A percentile compares a stretch with the other conserved stretches of the same genome.
These are phyloP conservation scores for Laterallus jamaicensis DNA, from an alignment of 2,113 vertebrate species.

Conservation along the genomic window DNA sequence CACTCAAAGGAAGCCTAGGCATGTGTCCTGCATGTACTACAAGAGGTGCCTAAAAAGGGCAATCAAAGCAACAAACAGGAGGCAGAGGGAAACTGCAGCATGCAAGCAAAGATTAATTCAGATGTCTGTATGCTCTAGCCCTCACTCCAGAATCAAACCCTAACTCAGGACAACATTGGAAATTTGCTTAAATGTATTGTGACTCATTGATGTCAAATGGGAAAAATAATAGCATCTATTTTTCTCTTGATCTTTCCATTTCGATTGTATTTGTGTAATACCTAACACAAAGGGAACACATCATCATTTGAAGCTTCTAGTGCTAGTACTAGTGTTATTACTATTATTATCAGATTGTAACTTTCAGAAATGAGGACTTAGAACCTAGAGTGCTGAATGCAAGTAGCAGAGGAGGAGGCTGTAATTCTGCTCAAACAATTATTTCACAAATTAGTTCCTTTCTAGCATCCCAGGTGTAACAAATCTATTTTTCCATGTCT, in stretches of 20 bases:
- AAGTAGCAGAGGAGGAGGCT: neutral
- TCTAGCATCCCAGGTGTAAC: neutral
- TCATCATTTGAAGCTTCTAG: neutral
- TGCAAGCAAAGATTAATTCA: neutral
- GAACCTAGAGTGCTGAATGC: neutral
- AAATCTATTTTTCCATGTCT: neutral
- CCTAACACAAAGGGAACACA: neutral
- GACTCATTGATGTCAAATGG: neutral
- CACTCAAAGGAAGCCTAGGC: neutral
- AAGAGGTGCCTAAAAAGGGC: neutral
- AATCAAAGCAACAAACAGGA: neutral
- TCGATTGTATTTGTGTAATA: neutral
- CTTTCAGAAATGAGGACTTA: neutral
- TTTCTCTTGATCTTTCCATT: neutral
- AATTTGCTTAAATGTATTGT: neutral
- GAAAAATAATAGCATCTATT: neutral
- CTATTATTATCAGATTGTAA: neutral
- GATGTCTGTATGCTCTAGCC: rapidly evolving
- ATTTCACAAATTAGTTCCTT: neutral
- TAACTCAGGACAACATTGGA: neutral
- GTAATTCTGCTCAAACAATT: neutral
- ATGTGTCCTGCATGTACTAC: neutral
- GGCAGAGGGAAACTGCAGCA: neutral
- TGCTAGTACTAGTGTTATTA: neutral
- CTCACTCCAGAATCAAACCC: neutral